Conservation (phyloP, 2,888 invertebrate species). For the Raillietiella orientalis region DNA sequence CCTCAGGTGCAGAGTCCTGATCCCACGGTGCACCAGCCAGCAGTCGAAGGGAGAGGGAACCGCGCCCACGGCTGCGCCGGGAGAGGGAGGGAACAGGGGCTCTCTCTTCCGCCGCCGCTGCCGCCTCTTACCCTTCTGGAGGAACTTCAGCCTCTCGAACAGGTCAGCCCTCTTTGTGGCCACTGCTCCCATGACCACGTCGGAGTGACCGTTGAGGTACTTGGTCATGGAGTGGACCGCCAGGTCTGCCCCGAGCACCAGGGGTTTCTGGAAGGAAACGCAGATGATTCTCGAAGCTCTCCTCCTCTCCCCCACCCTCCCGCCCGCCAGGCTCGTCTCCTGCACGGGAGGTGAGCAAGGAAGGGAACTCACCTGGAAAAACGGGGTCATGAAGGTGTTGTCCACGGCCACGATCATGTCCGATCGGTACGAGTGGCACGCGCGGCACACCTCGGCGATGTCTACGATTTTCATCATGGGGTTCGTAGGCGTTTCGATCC, state of each 20-base stretch:
- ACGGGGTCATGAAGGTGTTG: conserved; percentile 73
- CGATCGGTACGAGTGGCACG: too few species aligned
- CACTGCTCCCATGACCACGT: conserved; percentile 81
- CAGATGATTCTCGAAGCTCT: neutral
- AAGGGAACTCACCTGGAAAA: conserved; percentile 28
- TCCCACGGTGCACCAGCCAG: conserved; percentile 58
- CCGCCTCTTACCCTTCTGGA: conserved; percentile 40
- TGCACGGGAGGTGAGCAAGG: neutral
- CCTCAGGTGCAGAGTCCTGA: conserved; percentile 67
- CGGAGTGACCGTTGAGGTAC: conserved; percentile 94
- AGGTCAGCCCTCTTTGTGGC: conserved; percentile 36
- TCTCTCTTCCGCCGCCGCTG: conserved; percentile 6
- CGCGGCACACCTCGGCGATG: conserved; percentile 35
- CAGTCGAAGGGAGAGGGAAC: conserved; percentile 93
- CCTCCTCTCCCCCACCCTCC: neutral
- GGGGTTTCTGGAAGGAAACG: conserved; percentile 30
- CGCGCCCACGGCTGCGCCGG: conserved; percentile 38
- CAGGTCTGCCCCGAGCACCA: conserved; percentile 66
- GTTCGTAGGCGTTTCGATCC: conserved; percentile 92
- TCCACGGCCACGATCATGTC: conserved; percentile 45
- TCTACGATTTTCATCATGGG: conserved; percentile 68
- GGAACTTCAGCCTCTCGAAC: conserved; percentile 34
- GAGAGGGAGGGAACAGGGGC: conserved; percentile 2
- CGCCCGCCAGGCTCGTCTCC: neutral
- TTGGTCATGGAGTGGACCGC: conserved; percentile 76